A percentile compares a stretch with the other conserved stretches of the same genome.
phyloP scores from a whole-genome alignment of 2,113 vertebrate genomes.

The Ceyx margarethae region DNA sequence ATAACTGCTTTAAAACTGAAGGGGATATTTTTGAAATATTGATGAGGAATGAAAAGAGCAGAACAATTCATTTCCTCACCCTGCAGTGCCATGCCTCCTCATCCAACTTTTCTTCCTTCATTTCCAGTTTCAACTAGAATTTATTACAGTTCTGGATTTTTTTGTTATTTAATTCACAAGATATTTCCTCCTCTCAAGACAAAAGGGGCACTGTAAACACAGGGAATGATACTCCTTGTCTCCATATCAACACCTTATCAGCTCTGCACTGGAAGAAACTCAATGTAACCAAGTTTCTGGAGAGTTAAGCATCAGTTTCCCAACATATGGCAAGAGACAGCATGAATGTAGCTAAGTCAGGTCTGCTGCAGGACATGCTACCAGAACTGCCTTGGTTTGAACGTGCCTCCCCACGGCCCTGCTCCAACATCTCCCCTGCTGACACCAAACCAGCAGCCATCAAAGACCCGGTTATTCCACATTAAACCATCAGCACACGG shows the following conservation, averaged over 20 bases:
- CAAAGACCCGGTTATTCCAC: background rate
- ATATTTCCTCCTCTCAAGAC: background rate
- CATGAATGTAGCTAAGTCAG: background rate
- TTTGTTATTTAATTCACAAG: background rate
- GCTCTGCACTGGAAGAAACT: background rate
- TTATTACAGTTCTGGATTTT: background rate
- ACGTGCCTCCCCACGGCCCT: background rate
- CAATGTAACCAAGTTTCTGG: accelerated
- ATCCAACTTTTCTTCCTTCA: background rate
- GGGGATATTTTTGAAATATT: background rate
- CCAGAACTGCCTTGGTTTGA: background rate
- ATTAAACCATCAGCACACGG: background rate
- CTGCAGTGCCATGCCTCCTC: background rate
- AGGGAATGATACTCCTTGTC: accelerated
- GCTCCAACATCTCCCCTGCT: accelerated
- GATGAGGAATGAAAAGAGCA: background rate
- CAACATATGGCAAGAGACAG: background rate
- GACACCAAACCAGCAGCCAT: background rate
- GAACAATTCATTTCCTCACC: background rate
- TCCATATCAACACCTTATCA: background rate
- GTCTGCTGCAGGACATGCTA: background rate
- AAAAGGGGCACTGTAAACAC: background rate
- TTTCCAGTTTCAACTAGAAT: background rate
- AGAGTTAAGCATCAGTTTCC: background rate
- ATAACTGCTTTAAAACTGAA: background rate